phyloP scores from a whole-genome alignment of 1,140 invertebrate species.

The Calliphora vicina region DNA sequence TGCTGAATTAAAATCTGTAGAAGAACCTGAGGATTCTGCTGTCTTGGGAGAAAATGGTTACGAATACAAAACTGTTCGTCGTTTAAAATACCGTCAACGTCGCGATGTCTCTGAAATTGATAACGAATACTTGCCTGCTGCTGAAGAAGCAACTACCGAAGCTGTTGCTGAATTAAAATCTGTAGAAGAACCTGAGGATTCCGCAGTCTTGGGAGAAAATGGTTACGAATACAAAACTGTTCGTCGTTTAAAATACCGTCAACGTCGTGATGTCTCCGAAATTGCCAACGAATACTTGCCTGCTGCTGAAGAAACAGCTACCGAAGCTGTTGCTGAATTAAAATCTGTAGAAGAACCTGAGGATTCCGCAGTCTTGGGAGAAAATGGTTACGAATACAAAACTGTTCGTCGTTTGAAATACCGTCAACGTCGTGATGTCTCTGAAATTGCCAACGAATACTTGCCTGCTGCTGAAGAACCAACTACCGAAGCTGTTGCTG shows the following conservation, averaged over 20 bases:
- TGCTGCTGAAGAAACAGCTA: constrained; percentile 41
- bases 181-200: constrained; percentile 34
- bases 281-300: constrained; percentile 48
- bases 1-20: constrained; percentile 49
- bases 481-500: constrained; percentile 26
- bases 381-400: constrained; percentile 44
- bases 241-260: constrained; percentile 48
- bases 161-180: constrained; percentile 37
- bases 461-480: constrained; percentile 44
- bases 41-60: constrained; percentile 56
- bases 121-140: constrained; percentile 50
- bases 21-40: constrained; percentile 49
- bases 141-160: constrained; percentile 44
- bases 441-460: constrained; percentile 46
- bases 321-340: constrained; percentile 36
- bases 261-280: constrained; percentile 50
- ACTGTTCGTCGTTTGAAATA: constrained; percentile 43
- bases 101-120: constrained; percentile 49
- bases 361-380: constrained; percentile 40
- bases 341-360: constrained; percentile 28
- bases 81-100: constrained; percentile 40
- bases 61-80: constrained; percentile 46
- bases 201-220: constrained; percentile 43
- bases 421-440: constrained; percentile 45
- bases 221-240: constrained; percentile 53